These are phyloP conservation scores for Heliconius cydno DNA, from an alignment of 2,888 invertebrate genomes.

Conservation along the genomic window DNA sequence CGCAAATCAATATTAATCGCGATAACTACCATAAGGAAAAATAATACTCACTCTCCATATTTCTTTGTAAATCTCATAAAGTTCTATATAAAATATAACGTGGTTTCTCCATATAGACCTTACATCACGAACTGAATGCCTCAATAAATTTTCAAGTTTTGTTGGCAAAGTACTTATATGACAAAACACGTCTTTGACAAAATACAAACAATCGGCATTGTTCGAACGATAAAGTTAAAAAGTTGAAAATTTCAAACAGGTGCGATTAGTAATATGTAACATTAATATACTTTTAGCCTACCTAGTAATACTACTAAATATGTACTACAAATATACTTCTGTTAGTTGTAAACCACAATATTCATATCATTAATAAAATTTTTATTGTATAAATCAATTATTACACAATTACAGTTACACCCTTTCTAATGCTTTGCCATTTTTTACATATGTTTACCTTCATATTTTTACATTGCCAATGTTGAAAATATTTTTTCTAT, in stretches of 20 bases:
- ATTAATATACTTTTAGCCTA: neutral
- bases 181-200: conserved; percentile 68
- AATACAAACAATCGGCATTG: conserved; percentile 73
- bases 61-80: conserved; percentile 2
- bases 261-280: conserved; percentile 29
- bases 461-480: neutral
- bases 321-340: neutral
- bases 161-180: conserved; percentile 45
- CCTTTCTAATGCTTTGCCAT: neutral
- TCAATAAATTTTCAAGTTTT: conserved; percentile 46
- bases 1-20: too few species aligned
- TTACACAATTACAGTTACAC: neutral
- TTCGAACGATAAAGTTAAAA: conserved; percentile 64
- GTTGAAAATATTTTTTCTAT: too few species aligned
- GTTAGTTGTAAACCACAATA: neutral
- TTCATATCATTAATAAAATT: neutral
- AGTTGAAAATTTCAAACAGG: conserved; percentile 34
- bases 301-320: neutral
- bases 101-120: conserved; percentile 18
- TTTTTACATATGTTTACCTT: too few species aligned
- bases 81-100: neutral
- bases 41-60: conserved; percentile 34
- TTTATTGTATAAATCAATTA: neutral
- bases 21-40: neutral
- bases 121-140: conserved; percentile 46